phyloP scores from a whole-genome alignment of 2,113 vertebrate species.

The Lucifuga dentata region DNA sequence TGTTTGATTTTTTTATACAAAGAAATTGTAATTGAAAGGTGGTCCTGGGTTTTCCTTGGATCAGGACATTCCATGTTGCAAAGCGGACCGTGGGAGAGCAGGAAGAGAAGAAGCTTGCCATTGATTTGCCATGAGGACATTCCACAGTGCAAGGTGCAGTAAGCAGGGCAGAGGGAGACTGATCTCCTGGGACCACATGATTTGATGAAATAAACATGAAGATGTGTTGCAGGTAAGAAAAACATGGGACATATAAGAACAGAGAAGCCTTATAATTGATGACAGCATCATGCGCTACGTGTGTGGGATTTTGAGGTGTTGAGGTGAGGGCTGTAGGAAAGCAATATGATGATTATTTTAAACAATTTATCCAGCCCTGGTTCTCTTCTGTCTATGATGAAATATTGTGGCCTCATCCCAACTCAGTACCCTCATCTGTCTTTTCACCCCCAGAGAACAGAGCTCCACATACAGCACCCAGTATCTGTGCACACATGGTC shows the following conservation, averaged over 20 bases:
- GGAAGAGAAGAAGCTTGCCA: slow-evolving; percentile 36
- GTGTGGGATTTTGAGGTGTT: slow-evolving; percentile 63
- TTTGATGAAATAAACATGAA: slow-evolving; percentile 14
- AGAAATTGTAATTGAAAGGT: slow-evolving; percentile 46
- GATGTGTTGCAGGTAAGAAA: slow-evolving; percentile 7
- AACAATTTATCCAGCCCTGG: slow-evolving; percentile 75
- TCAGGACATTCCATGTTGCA: slow-evolving; percentile 73
- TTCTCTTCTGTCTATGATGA: slow-evolving; percentile 78
- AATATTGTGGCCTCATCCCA: slow-evolving; percentile 70
- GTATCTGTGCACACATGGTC: not conserved
- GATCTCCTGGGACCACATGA: slow-evolving; percentile 39
- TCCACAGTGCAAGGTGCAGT: slow-evolving; percentile 78
- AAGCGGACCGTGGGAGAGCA: slow-evolving; percentile 67
- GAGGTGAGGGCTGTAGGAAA: slow-evolving; percentile 33
- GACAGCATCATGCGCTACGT: slow-evolving; percentile 10
- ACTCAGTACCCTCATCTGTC: slow-evolving; percentile 75
- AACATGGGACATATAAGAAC: not conserved
- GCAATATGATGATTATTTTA: slow-evolving; percentile 68
- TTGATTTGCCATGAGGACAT: slow-evolving; percentile 68
- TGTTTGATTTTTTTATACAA: slow-evolving; percentile 13
- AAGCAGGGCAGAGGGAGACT: slow-evolving; percentile 29
- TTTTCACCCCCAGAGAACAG: slow-evolving; percentile 74
- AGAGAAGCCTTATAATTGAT: slow-evolving; percentile 41
- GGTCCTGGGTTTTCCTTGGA: slow-evolving; percentile 62
- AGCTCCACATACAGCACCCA: slow-evolving; percentile 68